These are phyloP conservation scores for Zaprionus camerounensis DNA, from an alignment of 1,140 invertebrate species.

Conservation along the genomic window DNA sequence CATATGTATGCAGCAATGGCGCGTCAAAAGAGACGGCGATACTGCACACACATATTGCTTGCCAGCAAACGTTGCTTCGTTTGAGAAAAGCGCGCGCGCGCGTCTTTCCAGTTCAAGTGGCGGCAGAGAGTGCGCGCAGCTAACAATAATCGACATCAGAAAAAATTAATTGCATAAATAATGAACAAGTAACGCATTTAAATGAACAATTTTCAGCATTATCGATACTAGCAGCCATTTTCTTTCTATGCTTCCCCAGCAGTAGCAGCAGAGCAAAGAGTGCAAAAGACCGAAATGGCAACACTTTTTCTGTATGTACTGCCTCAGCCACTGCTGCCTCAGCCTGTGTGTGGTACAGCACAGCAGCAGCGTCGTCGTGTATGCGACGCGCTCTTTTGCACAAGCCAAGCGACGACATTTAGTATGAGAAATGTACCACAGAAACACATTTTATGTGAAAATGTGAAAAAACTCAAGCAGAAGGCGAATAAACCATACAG, in stretches of 20 bases:
- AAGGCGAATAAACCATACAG: slow-evolving; percentile 19
- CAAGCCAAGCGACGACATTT: slow-evolving; percentile 41
- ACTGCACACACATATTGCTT: slow-evolving; percentile 20
- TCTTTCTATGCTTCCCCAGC: slow-evolving; percentile 32
- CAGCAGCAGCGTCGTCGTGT: slow-evolving; percentile 30
- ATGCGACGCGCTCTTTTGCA: slow-evolving; percentile 54
- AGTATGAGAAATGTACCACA: slow-evolving; percentile 48
- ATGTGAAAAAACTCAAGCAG: slow-evolving; percentile 47
- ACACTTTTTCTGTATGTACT: slow-evolving; percentile 75
- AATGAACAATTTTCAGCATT: slow-evolving; percentile 37
- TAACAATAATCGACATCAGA: slow-evolving; percentile 33
- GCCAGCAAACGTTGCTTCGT: slow-evolving; percentile 8
- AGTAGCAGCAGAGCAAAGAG: slow-evolving; percentile 38
- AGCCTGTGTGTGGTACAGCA: slow-evolving; percentile 43
- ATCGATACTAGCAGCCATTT: slow-evolving; percentile 41
- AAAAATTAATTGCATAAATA: slow-evolving; percentile 34
- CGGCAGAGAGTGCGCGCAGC: slow-evolving; percentile 42
- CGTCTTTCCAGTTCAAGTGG: slow-evolving; percentile 42
- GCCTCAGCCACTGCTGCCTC: slow-evolving; percentile 1
- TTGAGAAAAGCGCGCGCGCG: slow-evolving; percentile 63
- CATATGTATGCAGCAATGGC: slow-evolving; percentile 40
- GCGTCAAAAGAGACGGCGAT: slow-evolving; percentile 59
- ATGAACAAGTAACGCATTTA: slow-evolving; percentile 13
- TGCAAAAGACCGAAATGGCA: slow-evolving; percentile 71
- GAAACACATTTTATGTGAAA: slow-evolving; percentile 31